A percentile compares a stretch with the other conserved stretches of the same genome.
Conservation (phyloP, 1,140 invertebrate species). For the Achroia grisella region DNA sequence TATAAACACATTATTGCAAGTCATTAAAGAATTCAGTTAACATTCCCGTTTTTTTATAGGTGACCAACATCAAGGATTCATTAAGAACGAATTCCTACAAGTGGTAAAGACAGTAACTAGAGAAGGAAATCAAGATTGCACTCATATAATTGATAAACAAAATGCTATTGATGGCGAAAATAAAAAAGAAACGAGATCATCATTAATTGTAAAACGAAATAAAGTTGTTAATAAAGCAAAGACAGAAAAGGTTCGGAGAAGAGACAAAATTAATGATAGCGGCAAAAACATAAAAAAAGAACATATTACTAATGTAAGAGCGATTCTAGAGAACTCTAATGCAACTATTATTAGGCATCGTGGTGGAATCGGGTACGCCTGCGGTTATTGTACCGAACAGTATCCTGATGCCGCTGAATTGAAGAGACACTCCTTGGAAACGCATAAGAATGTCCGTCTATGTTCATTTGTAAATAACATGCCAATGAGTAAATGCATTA, state of each 20-base stretch:
- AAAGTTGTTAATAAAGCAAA: too few relatives aligned
- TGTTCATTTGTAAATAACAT: constrained; percentile 13
- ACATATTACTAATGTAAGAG: constrained; percentile 5
- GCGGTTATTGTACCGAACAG: constrained; percentile 36
- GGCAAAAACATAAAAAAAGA: not conserved
- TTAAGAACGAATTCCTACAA: too few relatives aligned
- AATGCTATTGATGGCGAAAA: constrained; percentile 1
- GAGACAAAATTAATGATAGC: too few relatives aligned
- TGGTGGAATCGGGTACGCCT: constrained; percentile 28
- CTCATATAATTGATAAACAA: not conserved
- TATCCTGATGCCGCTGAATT: constrained; percentile 34
- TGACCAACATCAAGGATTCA: too few relatives aligned
- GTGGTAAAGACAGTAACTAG: too few relatives aligned
- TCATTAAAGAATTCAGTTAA: too few relatives aligned
- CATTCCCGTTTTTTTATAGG: too few relatives aligned
- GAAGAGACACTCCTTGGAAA: constrained; percentile 35
- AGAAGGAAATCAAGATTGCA: too few relatives aligned
- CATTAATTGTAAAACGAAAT: not conserved
- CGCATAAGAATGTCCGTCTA: constrained; percentile 30
- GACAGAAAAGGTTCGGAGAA: not conserved
- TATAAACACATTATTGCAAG: too few relatives aligned
- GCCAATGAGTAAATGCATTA: constrained; percentile 14
- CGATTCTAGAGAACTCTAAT: constrained; percentile 10
- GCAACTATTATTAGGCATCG: constrained; percentile 8
- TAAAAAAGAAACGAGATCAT: too few relatives aligned